phyloP scores from a whole-genome alignment of 2,113 vertebrate genomes.

The Ia io region DNA sequence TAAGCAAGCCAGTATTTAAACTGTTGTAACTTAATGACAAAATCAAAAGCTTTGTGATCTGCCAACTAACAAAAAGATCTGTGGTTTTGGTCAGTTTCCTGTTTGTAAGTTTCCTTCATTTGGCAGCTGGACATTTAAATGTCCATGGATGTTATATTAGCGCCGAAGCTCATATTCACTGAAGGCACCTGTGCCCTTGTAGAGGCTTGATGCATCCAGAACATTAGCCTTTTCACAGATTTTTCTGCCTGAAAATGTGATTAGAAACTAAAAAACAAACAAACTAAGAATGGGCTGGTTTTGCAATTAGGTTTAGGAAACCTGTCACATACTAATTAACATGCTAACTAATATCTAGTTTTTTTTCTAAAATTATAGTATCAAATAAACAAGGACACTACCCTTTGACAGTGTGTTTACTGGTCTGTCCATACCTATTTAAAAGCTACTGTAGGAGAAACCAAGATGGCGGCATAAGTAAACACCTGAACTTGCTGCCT shows the following conservation, averaged over 20 bases:
- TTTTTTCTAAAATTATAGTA: background rate
- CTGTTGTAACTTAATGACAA: background rate
- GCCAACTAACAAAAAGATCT: rapidly evolving
- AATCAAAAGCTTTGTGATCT: background rate
- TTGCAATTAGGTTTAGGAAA: slow-evolving; percentile 7
- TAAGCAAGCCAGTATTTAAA: background rate
- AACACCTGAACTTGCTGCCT: too few species aligned
- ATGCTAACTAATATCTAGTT: background rate
- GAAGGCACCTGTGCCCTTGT: slow-evolving; percentile 77
- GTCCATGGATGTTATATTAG: slow-evolving; percentile 53
- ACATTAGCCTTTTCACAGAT: slow-evolving; percentile 60
- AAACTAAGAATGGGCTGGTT: background rate
- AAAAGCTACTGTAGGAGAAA: background rate
- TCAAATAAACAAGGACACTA: background rate
- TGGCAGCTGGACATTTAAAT: slow-evolving; percentile 38
- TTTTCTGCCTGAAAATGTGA: slow-evolving; percentile 58
- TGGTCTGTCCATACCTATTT: background rate
- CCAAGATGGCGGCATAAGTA: too few species aligned
- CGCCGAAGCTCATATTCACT: slow-evolving; percentile 46
- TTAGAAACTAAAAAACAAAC: slow-evolving; percentile 2
- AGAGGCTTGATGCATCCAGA: background rate
- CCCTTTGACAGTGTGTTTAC: background rate
- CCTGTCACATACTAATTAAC: background rate
- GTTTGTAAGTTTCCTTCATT: slow-evolving; percentile 12
- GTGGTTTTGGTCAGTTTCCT: background rate